A percentile compares a stretch with the other conserved stretches of the same genome.
Evolutionary conservation across 2,888 invertebrate species (phyloP).

Genomic region (Crocallis elinguaria): DNA sequence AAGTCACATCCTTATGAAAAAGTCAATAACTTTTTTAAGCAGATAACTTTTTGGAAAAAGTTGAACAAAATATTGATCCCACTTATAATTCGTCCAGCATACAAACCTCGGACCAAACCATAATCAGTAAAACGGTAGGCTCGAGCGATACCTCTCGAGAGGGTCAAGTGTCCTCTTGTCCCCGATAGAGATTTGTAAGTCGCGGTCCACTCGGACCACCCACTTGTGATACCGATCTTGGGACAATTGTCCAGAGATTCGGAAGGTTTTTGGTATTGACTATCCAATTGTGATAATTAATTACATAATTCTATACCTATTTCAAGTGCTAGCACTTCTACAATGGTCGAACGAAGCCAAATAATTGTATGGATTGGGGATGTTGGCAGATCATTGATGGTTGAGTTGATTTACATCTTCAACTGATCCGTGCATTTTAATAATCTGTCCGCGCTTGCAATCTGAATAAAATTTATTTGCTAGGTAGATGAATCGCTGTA

Average conservation of each 20-base stretch:
- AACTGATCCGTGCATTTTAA: too few relatives aligned
- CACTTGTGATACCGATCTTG: slow-evolving; percentile 54
- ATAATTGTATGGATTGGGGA: too few relatives aligned
- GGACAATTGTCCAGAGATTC: slow-evolving; percentile 55
- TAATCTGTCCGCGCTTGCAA: too few relatives aligned
- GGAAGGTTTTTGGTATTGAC: slow-evolving; percentile 35
- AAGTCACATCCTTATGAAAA: too few relatives aligned
- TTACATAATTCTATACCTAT: neutral
- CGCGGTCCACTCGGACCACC: slow-evolving; percentile 63
- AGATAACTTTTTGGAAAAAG: neutral
- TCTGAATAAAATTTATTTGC: too few relatives aligned
- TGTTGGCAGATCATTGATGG: too few relatives aligned
- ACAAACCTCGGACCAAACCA: slow-evolving; percentile 13
- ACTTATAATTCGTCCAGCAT: slow-evolving; percentile 3
- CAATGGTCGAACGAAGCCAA: too few relatives aligned
- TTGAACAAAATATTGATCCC: slow-evolving; percentile 11
- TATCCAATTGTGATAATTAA: slow-evolving; percentile 17
- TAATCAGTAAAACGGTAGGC: slow-evolving; percentile 27
- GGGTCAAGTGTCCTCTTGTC: slow-evolving; percentile 72
- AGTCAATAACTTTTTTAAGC: too few relatives aligned
- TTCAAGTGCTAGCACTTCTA: too few relatives aligned
- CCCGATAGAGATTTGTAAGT: slow-evolving; percentile 67
- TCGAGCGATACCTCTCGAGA: slow-evolving; percentile 40
- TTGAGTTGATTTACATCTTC: too few relatives aligned
- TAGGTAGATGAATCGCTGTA: too few relatives aligned